Conservation (phyloP, 2,797 vertebrate species). For the Spatula clypeata region DNA sequence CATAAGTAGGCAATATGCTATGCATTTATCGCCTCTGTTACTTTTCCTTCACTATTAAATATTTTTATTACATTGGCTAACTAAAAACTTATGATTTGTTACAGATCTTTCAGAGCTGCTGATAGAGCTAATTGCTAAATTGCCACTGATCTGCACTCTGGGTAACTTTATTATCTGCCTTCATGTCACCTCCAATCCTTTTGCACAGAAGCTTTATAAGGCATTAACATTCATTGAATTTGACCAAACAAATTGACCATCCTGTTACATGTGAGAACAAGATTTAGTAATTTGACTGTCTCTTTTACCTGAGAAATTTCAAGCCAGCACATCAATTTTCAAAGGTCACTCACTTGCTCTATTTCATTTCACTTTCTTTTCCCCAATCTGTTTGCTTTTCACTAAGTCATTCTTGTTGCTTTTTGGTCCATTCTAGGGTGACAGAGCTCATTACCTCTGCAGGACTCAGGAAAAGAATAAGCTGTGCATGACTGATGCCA, state of each 20-base stretch:
- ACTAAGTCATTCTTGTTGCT: not conserved
- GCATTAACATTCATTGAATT: constrained; percentile 44
- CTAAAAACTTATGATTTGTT: constrained; percentile 54
- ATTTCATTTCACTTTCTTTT: constrained; percentile 35
- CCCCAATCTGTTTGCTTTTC: not conserved
- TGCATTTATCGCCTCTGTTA: not conserved
- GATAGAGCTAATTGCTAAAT: constrained; percentile 55
- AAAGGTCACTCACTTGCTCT: constrained; percentile 22
- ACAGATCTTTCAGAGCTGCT: constrained; percentile 42
- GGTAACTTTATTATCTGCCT: constrained; percentile 14
- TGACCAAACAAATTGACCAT: constrained; percentile 56
- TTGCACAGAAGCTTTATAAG: constrained; percentile 20
- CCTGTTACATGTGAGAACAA: constrained; percentile 3
- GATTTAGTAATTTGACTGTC: constrained; percentile 11
- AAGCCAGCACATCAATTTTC: constrained; percentile 23
- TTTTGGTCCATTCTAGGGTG: not conserved
- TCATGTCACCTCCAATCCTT: constrained; percentile 39
- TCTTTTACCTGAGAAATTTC: constrained; percentile 55
- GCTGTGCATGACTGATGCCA: not conserved
- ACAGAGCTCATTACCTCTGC: not conserved
- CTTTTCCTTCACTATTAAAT: constrained; percentile 10
- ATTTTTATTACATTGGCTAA: constrained; percentile 32
- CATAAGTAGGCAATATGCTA: constrained; percentile 20
- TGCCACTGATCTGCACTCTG: constrained; percentile 5
- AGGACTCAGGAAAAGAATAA: not conserved